These are phyloP conservation scores for Meteorus cinctellus DNA, from an alignment of 2,888 invertebrate genomes.

Conservation along the genomic window DNA sequence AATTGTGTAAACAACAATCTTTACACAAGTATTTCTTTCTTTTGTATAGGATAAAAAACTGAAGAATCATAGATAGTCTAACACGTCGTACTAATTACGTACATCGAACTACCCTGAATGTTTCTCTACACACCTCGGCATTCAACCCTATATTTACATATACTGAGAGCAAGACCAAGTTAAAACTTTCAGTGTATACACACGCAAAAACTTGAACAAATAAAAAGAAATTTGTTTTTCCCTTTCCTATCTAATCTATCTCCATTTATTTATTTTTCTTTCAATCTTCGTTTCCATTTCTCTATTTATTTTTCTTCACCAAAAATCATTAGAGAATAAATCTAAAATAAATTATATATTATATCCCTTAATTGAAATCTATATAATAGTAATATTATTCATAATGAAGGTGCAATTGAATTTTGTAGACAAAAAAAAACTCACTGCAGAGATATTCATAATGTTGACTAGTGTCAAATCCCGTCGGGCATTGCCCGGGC, in stretches of 20 bases:
- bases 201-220: slow-evolving; percentile 4
- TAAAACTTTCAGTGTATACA: background rate
- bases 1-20: background rate
- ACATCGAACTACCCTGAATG: slow-evolving; percentile 10
- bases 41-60: background rate
- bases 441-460: slow-evolving; percentile 59
- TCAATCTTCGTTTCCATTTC: background rate
- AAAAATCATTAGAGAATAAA: background rate
- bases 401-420: no score
- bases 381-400: background rate
- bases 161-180: background rate
- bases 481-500: slow-evolving; percentile 58
- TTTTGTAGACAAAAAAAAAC: slow-evolving; percentile 31
- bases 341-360: background rate
- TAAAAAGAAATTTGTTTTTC: slow-evolving; percentile 8
- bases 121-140: background rate
- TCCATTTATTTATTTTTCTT: slow-evolving; percentile 1
- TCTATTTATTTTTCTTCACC: background rate
- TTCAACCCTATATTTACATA: background rate
- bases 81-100: slow-evolving; percentile 30
- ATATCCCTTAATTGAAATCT: background rate
- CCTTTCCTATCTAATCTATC: background rate
- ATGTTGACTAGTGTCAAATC: slow-evolving; percentile 54
- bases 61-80: background rate
- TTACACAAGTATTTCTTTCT: background rate